phyloP scores from a whole-genome alignment of 2,797 vertebrate genomes.

The Pangasius krempfi region DNA sequence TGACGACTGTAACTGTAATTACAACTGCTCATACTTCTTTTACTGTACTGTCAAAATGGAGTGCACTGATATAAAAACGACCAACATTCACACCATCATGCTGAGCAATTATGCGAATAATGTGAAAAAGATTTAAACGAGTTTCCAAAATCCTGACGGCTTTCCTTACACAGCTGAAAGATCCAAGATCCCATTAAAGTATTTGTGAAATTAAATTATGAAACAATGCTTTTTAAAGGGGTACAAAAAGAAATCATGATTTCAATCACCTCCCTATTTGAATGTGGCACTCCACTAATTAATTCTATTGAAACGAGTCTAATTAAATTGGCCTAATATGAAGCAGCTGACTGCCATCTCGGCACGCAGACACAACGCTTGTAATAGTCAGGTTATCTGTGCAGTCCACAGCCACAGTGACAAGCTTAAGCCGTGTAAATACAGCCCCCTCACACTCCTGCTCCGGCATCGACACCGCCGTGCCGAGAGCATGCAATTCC shows the following conservation, averaged over 20 bases:
- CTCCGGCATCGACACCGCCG: slow-evolving; percentile 47
- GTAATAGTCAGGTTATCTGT: slow-evolving; percentile 66
- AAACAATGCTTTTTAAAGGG: slow-evolving; percentile 69
- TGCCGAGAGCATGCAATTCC: slow-evolving; percentile 49
- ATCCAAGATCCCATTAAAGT: slow-evolving; percentile 67
- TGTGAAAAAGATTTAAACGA: slow-evolving; percentile 60
- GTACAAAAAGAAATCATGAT: slow-evolving; percentile 55
- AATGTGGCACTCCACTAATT: slow-evolving; percentile 70
- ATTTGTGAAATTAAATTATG: slow-evolving; percentile 68
- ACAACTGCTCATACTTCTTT: slow-evolving; percentile 24
- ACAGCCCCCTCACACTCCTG: slow-evolving; percentile 56
- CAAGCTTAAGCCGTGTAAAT: slow-evolving; percentile 63
- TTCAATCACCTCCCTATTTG: slow-evolving; percentile 70
- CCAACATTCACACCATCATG: slow-evolving; percentile 47
- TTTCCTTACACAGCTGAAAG: slow-evolving; percentile 48
- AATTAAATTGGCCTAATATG: slow-evolving; percentile 76
- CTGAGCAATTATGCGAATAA: slow-evolving; percentile 53
- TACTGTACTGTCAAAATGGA: slow-evolving; percentile 16
- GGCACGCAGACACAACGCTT: slow-evolving; percentile 60
- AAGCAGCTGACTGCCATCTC: slow-evolving; percentile 64
- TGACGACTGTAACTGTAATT: slow-evolving; percentile 37
- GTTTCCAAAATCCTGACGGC: slow-evolving; percentile 49
- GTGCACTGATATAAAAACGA: slow-evolving; percentile 14
- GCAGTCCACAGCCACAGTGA: slow-evolving; percentile 61
- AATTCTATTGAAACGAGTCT: slow-evolving; percentile 75